phyloP scores from a whole-genome alignment of 2,888 invertebrate species.

The Notodonta dromedarius region DNA sequence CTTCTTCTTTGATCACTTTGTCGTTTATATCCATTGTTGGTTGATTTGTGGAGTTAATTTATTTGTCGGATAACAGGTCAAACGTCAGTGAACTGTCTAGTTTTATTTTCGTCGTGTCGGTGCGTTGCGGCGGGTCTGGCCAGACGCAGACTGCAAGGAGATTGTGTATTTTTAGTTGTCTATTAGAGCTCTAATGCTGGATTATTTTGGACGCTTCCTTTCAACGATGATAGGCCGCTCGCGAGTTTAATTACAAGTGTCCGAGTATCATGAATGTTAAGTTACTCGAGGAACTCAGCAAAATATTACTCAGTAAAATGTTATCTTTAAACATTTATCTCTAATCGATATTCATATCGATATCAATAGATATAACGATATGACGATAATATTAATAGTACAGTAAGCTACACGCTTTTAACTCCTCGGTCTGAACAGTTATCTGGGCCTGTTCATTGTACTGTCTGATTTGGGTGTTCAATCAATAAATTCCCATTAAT shows the following conservation, averaged over 20 bases:
- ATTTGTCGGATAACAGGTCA: slow-evolving; percentile 62
- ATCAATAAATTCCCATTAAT: too few species aligned
- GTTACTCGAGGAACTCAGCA: too few species aligned
- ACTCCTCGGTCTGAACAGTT: too few species aligned
- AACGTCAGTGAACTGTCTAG: slow-evolving; percentile 73
- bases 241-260: background rate
- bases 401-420: too few species aligned
- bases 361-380: too few species aligned
- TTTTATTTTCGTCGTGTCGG: slow-evolving; percentile 67
- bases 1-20: slow-evolving; percentile 68
- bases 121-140: slow-evolving; percentile 57
- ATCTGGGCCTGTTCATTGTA: too few species aligned
- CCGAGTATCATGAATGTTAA: slow-evolving; percentile 1
- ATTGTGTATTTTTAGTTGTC: slow-evolving; percentile 57
- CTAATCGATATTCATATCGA: too few species aligned
- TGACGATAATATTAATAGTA: too few species aligned
- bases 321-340: too few species aligned
- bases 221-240: slow-evolving; percentile 2
- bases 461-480: too few species aligned
- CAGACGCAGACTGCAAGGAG: slow-evolving; percentile 67
- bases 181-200: slow-evolving; percentile 33
- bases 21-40: slow-evolving; percentile 75
- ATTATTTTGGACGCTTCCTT: slow-evolving; percentile 38
- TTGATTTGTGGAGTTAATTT: slow-evolving; percentile 46
- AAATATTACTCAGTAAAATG: too few species aligned